These are phyloP conservation scores for Irena cyanogastra DNA, from an alignment of 2,113 vertebrate species.

Conservation along the genomic window DNA sequence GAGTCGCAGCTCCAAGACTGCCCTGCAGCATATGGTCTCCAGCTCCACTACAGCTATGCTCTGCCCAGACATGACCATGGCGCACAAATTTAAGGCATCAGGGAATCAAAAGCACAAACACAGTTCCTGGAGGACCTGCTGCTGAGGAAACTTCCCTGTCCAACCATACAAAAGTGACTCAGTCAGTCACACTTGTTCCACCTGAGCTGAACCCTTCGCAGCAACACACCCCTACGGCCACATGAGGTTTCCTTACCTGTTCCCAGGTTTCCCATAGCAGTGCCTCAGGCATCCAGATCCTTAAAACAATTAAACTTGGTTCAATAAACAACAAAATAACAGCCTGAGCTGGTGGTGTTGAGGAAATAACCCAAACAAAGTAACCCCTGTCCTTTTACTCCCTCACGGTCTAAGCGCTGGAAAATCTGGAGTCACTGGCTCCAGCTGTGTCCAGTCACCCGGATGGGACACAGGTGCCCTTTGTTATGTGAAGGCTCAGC, in stretches of 20 bases:
- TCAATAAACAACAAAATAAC: neutral
- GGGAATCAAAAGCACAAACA: neutral
- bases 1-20: too few relatives aligned
- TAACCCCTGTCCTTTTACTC: neutral
- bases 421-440: neutral
- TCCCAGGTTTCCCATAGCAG: neutral
- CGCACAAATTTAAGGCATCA: neutral
- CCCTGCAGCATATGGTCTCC: too few relatives aligned
- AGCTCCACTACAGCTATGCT: neutral
- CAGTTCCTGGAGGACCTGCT: neutral
- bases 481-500: neutral
- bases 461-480: neutral
- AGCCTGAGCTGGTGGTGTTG: neutral
- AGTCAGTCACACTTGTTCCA: neutral
- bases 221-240: neutral
- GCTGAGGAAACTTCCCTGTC: neutral
- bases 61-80: neutral
- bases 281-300: too few relatives aligned
- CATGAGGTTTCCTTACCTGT: neutral
- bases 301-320: neutral
- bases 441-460: neutral
- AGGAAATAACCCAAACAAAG: rapidly evolving
- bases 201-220: rapidly evolving
- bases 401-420: rapidly evolving
- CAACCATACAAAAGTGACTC: rapidly evolving